Evolutionary conservation across 1,140 invertebrate species (phyloP), one percentile per base, ranked within the genome.

Genomic region (Euura lappo): DNA sequence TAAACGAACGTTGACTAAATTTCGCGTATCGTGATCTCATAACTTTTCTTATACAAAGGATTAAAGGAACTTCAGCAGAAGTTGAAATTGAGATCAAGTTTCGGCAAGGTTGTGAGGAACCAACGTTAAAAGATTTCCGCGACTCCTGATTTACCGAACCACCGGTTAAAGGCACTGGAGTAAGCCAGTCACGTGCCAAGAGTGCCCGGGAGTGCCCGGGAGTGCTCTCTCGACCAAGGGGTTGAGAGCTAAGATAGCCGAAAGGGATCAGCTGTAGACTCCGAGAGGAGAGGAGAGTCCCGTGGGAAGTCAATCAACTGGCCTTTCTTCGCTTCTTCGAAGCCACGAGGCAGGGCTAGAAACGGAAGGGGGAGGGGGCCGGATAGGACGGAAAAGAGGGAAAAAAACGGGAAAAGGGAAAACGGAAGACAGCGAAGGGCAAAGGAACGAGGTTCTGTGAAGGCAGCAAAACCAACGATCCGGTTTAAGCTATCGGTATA

Each of bases 251-350:
- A 77, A 82, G 79, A 80, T 79, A 78, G 80, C 79, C 77, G 75
- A 77, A 77, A 84, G 84, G 84, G 84, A 85, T 88, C 84, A 86
- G 86, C 82, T 87, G 85, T 84, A 81, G 80, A 83, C 81, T 83
- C 84, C 79, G 77, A 77, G 44, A 64, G 13, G 13, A 64, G 13
- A 68, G 84, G 83, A 70, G 75, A 83, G 78, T 87, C 86, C 84
- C 85, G 77, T 78, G 86, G 86, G 86, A 85, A 87, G 86, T 88
- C 85, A 88, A 88, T 88, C 86, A 88, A 85, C 80, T 79, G 80
- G 79, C 81, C 80, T 87, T 86, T 86, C 84, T 85, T 84, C 78
- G 76, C 71, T 78, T 74, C 78, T 5, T 79, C 76, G 69, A 60
- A 60, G 51, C 13, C 66, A 71, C 69, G 78, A 79, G 77, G 76